Percentiles rank a stretch among this genome's conserved stretches.
phyloP scores from a whole-genome alignment of 2,113 vertebrate genomes.

The Ciconia stormi region DNA sequence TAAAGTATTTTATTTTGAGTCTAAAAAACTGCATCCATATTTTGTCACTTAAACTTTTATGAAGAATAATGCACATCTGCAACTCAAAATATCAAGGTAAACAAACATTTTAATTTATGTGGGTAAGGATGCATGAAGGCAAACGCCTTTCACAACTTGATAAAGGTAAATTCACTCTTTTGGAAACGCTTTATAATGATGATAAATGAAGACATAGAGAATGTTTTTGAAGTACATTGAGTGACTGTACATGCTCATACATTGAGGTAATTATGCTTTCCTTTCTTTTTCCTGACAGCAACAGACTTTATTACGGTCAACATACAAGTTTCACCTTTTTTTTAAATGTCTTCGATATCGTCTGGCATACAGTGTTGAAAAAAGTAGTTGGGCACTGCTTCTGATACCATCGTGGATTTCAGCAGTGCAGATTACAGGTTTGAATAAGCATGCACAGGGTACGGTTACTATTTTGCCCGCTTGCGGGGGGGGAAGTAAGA shows the following conservation, averaged over 20 bases:
- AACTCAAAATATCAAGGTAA: slow-evolving; percentile 51
- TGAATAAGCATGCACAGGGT: not conserved
- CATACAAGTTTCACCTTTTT: not conserved
- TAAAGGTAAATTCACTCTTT: slow-evolving; percentile 11
- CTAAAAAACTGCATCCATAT: not conserved
- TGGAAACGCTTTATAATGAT: slow-evolving; percentile 34
- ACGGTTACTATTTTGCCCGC: not conserved
- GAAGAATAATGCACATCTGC: slow-evolving; percentile 33
- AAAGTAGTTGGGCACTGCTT: not conserved
- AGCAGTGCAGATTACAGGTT: not conserved
- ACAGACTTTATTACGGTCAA: not conserved
- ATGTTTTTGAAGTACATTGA: not conserved
- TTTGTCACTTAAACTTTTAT: slow-evolving; percentile 51
- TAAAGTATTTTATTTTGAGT: not conserved
- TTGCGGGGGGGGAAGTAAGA: not conserved
- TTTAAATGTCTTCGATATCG: not conserved
- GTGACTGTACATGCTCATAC: not conserved
- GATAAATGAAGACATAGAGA: slow-evolving; percentile 54
- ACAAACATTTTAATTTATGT: slow-evolving; percentile 40
- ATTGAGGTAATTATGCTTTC: not conserved
- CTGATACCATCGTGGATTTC: not conserved
- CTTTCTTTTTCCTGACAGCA: not conserved
- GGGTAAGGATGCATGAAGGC: slow-evolving; percentile 40
- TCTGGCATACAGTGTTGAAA: not conserved
- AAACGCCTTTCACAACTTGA: not conserved